Conservation (phyloP, 2,113 vertebrate species). For the Clarias macrocephalus region DNA sequence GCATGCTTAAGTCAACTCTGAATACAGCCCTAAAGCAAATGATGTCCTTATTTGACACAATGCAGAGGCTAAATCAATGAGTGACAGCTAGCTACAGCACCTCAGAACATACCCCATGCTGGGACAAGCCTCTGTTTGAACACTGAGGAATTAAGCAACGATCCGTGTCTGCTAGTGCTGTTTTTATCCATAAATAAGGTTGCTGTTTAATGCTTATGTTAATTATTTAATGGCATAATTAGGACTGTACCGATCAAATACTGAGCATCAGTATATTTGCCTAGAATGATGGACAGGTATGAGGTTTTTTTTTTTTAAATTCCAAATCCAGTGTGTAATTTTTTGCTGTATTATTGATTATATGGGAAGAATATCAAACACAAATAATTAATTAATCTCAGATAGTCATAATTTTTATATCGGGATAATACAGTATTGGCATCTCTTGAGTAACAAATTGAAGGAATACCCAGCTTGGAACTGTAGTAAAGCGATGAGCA, state of each 20-base stretch:
- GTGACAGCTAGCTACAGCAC: background rate
- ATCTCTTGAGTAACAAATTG: background rate
- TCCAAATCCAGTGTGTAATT: background rate
- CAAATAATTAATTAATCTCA: background rate
- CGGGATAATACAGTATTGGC: background rate
- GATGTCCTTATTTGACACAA: background rate
- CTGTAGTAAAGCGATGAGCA: background rate
- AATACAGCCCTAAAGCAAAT: background rate
- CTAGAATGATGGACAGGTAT: background rate
- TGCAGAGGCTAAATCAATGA: background rate
- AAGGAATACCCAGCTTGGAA: background rate
- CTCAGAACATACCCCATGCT: background rate
- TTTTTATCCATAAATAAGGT: background rate
- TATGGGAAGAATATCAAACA: background rate
- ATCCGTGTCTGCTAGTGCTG: background rate
- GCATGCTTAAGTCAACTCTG: background rate
- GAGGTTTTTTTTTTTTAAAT: no score
- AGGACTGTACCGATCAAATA: background rate
- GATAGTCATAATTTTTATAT: background rate
- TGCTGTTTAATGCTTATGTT: background rate
- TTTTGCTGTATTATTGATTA: background rate
- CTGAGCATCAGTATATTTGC: background rate
- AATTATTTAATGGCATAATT: background rate
- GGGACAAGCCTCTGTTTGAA: background rate
- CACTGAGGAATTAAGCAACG: background rate